Evolutionary conservation across 2,797 vertebrate species (phyloP).

Genomic region (Danio choprae): DNA sequence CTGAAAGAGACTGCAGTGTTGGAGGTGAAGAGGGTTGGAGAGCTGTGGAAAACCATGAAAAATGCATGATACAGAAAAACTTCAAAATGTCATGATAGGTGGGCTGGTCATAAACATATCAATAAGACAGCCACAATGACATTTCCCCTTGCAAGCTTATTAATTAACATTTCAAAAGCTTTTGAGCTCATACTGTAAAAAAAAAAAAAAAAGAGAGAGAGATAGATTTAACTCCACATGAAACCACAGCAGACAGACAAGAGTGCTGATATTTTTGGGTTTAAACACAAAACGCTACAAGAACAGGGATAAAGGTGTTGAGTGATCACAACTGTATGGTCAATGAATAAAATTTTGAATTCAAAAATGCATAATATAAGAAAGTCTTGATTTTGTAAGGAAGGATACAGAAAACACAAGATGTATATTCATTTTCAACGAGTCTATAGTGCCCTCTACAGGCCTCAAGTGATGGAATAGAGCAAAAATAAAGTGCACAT

Average conservation of each 20-base stretch:
- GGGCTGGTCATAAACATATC: conserved; percentile 29
- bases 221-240: conserved; percentile 1
- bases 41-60: background rate
- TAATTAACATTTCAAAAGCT: conserved; percentile 55
- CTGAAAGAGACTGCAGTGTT: background rate
- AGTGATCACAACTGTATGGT: background rate
- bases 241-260: background rate
- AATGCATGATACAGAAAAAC: conserved; percentile 27
- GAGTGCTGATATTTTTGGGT: background rate
- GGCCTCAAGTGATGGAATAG: background rate
- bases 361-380: background rate
- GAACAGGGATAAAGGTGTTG: background rate
- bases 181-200: background rate
- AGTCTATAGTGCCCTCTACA: conserved; percentile 24
- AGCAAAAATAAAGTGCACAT: no score
- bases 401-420: background rate
- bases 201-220: conserved; percentile 13
- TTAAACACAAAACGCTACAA: background rate
- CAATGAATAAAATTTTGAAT: background rate
- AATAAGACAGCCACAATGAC: conserved; percentile 32
- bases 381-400: background rate
- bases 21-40: background rate
- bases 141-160: conserved; percentile 9
- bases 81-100: conserved; percentile 47
- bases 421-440: background rate